Evolutionary conservation across 1,140 invertebrate species (phyloP).

Genomic region (Andrena cerasifolii): DNA sequence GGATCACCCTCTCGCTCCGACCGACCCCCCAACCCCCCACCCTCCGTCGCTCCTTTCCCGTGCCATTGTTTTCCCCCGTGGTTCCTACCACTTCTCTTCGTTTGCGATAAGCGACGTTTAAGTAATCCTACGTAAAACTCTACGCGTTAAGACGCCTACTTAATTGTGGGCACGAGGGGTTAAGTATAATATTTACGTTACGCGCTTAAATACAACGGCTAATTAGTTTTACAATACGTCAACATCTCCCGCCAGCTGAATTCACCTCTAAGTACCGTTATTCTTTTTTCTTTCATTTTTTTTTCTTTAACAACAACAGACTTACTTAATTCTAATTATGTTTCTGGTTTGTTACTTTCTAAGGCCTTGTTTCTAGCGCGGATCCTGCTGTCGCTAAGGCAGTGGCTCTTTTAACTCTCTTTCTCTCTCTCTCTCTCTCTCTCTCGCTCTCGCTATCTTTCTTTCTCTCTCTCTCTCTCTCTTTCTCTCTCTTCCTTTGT

Average conservation of each 20-base stretch:
- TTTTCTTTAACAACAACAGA: constrained; percentile 72
- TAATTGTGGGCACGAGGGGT: constrained; percentile 58
- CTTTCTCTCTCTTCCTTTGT: neutral
- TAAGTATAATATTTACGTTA: constrained; percentile 55
- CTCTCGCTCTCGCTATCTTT: constrained; percentile 23
- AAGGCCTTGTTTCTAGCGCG: constrained; percentile 71
- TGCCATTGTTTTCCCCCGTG: neutral
- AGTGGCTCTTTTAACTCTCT: constrained; percentile 64
- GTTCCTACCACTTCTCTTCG: neutral
- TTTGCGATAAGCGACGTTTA: constrained; percentile 58
- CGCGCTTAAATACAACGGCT: constrained; percentile 61
- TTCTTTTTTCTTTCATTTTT: constrained; percentile 44
- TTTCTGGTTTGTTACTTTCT: constrained; percentile 75
- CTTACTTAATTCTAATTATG: constrained; percentile 74
- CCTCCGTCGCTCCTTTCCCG: neutral
- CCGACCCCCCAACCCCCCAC: too few relatives aligned
- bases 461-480: constrained; percentile 4
- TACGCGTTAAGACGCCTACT: constrained; percentile 62
- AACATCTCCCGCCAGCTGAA: constrained; percentile 50
- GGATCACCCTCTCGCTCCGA: neutral
- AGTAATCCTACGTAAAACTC: constrained; percentile 60
- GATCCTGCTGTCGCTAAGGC: constrained; percentile 71
- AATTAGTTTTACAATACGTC: constrained; percentile 62
- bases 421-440: constrained; percentile 12
- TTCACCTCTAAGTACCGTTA: constrained; percentile 48